Evolutionary conservation across 2,888 invertebrate species (phyloP).

Genomic region (Philaethria dido): DNA sequence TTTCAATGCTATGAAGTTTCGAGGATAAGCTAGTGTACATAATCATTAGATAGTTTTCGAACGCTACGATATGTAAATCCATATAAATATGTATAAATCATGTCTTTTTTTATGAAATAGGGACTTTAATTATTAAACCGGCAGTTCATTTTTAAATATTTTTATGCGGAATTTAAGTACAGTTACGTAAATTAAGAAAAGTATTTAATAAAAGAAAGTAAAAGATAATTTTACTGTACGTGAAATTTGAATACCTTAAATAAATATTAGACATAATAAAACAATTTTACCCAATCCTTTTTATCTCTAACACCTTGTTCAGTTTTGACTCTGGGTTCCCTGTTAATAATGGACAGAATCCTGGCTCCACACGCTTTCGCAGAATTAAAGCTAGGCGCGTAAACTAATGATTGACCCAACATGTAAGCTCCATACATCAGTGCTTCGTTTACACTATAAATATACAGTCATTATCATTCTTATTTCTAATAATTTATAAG

Average conservation of each 20-base stretch:
- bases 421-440: conserved; percentile 91
- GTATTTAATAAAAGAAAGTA: too few relatives aligned
- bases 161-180: too few relatives aligned
- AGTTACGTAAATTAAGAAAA: neutral
- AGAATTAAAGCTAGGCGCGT: conserved; percentile 89
- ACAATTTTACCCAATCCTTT: conserved; percentile 65
- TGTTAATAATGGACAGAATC: conserved; percentile 63
- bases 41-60: too few relatives aligned
- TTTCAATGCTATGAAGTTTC: too few relatives aligned
- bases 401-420: conserved; percentile 90
- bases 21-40: too few relatives aligned
- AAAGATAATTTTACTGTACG: neutral
- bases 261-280: neutral
- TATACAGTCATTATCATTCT: neutral
- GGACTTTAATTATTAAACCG: too few relatives aligned
- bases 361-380: conserved; percentile 82
- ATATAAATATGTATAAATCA: neutral
- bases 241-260: neutral
- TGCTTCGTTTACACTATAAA: conserved; percentile 87
- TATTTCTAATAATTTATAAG: neutral
- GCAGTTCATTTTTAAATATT: too few relatives aligned
- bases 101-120: neutral
- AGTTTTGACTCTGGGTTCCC: conserved; percentile 66
- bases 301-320: conserved; percentile 62
- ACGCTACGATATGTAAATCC: too few relatives aligned